These are phyloP conservation scores for Molossus molossus DNA, from an alignment of 2,797 vertebrate genomes.

Conservation along the genomic window DNA sequence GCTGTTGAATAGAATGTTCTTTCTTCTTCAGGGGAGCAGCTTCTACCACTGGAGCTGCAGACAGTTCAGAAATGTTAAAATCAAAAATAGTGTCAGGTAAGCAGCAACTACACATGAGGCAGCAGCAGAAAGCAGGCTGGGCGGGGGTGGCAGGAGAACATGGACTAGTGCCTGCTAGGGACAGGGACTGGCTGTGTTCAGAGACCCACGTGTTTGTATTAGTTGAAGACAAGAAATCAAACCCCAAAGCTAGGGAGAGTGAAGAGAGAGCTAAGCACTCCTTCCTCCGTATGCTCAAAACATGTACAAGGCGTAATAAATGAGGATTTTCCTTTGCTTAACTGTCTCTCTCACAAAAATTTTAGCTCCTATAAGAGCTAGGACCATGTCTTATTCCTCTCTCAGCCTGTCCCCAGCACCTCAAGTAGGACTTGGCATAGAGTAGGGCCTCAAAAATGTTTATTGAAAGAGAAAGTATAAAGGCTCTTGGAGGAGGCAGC, in stretches of 20 bases:
- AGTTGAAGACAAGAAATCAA: neutral
- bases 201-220: neutral
- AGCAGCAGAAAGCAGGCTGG: neutral
- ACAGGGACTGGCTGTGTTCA: neutral
- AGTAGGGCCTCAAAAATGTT: neutral
- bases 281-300: neutral
- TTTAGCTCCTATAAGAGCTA: neutral
- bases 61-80: neutral
- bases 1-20: neutral
- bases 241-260: neutral
- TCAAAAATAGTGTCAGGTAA: neutral
- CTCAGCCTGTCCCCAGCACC: neutral
- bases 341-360: neutral
- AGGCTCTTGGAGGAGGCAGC: neutral
- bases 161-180: neutral
- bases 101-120: neutral
- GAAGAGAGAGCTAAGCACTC: neutral
- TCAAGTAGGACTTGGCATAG: neutral
- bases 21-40: neutral
- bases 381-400: neutral
- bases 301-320: neutral
- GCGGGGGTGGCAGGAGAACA: neutral
- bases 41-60: neutral
- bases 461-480: slow-evolving; percentile 28
- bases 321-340: neutral